Evolutionary conservation across 2,113 vertebrate species (phyloP), one percentile per base, ranked within the genome.

Genomic region (Hydrolagus affinis): DNA sequence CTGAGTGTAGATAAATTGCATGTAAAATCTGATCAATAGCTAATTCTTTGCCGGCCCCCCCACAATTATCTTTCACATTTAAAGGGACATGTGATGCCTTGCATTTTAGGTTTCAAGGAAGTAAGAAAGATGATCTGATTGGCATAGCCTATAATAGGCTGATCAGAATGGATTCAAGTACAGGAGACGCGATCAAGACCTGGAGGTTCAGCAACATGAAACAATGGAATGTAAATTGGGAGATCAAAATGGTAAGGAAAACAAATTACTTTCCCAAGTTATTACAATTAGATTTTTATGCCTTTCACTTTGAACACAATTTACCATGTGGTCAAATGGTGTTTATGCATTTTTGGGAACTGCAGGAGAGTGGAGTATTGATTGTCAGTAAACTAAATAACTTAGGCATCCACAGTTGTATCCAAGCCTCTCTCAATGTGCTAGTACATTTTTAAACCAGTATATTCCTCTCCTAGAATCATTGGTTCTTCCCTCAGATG

Each of bases 161-260:
- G 88, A 99, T 99, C 87, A 93, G 98, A 66, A 98, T 99, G 96
- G 98, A 99, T 0, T 95, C 96, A 10, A 72, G 93, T 93, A 97
- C 95, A 0, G 97, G 98, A 8, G 98, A 99, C 0, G 97, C 98
- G 15, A 95, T 98, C 89, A 99, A 99, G 89, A 99, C 98, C 9
- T 99, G 97, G 98, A 92, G 97, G 69, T 97, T 99, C 91, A 98
- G 96, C 94, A 99, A 99, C 93, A 99, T 99, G 98, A 99, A 99
- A 80, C 98, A 99, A 92, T 99, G 98, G 98, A 99, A 99, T 0
- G 97, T 99, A 59, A 99, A 99, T 93, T 99, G 98, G 98, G 97
- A 99, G 90, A 98, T 99, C 23, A 99, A 99, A 93, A 98, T 98
- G 97, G 98, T 99, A 89, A n/a, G 74, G 44, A 44, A 44, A 44